Conservation (phyloP, 2,113 vertebrate genomes). For the Colaptes auratus region DNA sequence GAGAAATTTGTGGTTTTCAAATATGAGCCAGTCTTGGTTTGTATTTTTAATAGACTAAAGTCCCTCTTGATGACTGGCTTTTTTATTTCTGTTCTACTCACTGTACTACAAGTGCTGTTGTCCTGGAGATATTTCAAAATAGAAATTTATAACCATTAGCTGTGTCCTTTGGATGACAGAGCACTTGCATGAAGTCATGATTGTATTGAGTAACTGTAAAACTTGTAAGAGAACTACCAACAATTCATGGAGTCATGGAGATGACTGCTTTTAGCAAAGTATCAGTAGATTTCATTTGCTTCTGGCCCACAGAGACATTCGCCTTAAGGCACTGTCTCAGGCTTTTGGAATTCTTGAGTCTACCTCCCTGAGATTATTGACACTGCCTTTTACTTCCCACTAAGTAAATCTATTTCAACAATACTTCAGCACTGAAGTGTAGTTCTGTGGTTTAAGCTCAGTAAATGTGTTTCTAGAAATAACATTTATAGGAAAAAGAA, state of each 20-base stretch:
- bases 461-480: neutral
- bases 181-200: neutral
- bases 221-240: neutral
- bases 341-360: neutral
- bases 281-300: conserved; percentile 11
- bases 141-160: neutral
- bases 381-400: neutral
- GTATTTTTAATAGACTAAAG: neutral
- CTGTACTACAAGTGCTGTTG: neutral
- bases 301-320: conserved; percentile 4
- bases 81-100: neutral
- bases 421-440: neutral
- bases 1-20: neutral
- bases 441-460: neutral
- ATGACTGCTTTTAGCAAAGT: neutral
- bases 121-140: neutral
- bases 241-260: neutral
- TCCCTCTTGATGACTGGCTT: neutral
- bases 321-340: neutral
- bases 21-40: neutral
- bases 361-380: neutral
- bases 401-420: neutral
- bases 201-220: neutral
- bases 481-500: neutral
- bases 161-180: neutral